phyloP scores from a whole-genome alignment of 1,140 invertebrate species.

The Brachionus sp. region DNA sequence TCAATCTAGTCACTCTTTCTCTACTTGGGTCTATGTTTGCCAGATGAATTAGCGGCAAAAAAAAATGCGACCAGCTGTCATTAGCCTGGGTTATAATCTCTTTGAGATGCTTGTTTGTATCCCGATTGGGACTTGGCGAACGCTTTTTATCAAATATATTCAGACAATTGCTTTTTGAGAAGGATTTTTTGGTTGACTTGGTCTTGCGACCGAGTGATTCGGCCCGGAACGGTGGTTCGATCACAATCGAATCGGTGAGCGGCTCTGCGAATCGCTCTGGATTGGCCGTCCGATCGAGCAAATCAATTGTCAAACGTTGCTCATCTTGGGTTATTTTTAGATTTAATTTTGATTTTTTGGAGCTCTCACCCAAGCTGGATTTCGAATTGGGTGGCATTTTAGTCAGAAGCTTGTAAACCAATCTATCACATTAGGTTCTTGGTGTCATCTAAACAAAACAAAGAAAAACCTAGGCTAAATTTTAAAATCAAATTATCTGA shows the following conservation, averaged over 20 bases:
- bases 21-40: background rate
- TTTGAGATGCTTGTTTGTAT: background rate
- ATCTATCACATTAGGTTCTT: background rate
- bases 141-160: background rate
- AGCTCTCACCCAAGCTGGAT: background rate
- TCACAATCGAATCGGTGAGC: background rate
- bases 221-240: background rate
- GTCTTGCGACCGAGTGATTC: background rate
- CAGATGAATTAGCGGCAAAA: conserved; percentile 7
- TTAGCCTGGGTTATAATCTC: background rate
- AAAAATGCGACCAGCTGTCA: conserved; percentile 18
- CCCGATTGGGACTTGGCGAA: background rate
- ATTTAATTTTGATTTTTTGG: background rate
- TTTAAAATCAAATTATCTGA: background rate
- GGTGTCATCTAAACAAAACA: background rate
- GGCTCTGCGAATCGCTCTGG: background rate
- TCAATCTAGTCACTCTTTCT: background rate
- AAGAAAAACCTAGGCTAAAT: background rate
- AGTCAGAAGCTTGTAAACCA: background rate
- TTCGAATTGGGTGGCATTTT: background rate
- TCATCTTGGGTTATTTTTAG: conserved; percentile 16
- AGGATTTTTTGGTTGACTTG: background rate
- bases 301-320: background rate
- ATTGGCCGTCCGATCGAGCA: background rate
- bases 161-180: background rate